phyloP scores from a whole-genome alignment of 2,797 vertebrate species.

The Eospalax fontanierii region DNA sequence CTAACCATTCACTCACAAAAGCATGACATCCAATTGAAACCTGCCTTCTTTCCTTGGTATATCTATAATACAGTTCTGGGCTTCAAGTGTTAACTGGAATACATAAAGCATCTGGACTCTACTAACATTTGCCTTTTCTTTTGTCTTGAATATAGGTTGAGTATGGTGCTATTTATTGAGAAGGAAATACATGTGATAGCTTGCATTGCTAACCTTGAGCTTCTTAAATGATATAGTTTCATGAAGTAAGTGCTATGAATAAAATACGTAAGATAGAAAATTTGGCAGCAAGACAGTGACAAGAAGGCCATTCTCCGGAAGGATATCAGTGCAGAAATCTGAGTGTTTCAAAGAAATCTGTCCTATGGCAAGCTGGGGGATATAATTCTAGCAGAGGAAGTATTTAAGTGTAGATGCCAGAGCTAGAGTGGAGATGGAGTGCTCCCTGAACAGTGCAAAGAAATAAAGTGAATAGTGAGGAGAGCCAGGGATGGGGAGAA shows the following conservation, averaged over 20 bases:
- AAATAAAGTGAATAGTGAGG: not conserved
- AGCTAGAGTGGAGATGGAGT: not conserved
- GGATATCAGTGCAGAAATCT: not conserved
- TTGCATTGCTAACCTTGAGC: not conserved
- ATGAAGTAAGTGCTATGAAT: not conserved
- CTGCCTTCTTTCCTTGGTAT: not conserved
- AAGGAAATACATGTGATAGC: not conserved
- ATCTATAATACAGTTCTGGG: not conserved
- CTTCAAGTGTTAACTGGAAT: not conserved
- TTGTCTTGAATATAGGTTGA: too few species aligned
- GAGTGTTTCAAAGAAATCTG: not conserved
- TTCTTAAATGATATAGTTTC: not conserved
- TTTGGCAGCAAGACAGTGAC: not conserved
- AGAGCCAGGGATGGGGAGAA: too few species aligned
- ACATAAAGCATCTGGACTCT: not conserved
- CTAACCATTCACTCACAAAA: not conserved
- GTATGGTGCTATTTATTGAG: too few species aligned
- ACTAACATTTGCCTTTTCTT: not conserved
- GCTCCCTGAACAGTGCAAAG: not conserved
- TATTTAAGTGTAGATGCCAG: not conserved
- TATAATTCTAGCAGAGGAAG: not conserved
- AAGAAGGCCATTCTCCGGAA: not conserved
- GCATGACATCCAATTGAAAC: not conserved
- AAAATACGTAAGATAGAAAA: slow-evolving; percentile 34
- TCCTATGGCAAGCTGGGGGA: not conserved